Evolutionary conservation across 2,888 invertebrate genomes (phyloP), one percentile per base, ranked within the genome.

Genomic region (Drosophila paramelanica): DNA sequence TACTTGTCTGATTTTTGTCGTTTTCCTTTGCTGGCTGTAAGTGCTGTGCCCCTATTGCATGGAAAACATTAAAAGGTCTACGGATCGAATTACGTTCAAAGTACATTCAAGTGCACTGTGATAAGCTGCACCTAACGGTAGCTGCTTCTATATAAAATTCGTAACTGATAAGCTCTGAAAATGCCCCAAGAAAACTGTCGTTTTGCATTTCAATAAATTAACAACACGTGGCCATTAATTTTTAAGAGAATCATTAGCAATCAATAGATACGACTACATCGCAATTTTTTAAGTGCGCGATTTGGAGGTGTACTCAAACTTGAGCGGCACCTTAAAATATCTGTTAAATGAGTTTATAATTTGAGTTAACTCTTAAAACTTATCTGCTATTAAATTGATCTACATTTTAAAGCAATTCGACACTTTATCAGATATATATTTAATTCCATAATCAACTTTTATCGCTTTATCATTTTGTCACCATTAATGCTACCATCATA

Each of bases 41-140:
- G 43, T 70, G 56, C 86, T 81, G 80, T 31, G 51, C 67, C 53
- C 77, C 87, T 57, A 59, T 51, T 77, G 49, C 55, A 49, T 46
- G 87, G 60, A 65, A 81, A 82, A 64, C 49, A 47, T 56, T 68
- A 23, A 49, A 65, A 61, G 59, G 41, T 59, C 66, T 33, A 71
- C 56, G 56, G 51, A 61, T 64, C 31, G 45, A 53, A 62, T 33
- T 42, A 47, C 27, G 56, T 53, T 27, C 76, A 82, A 82, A 79
- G 66, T 82, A 55, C 67, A 45, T 17, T 3, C 41, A 49, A 65
- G 56, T 75, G 50, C 58, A 66, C 47, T 43, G 46, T 55, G 81
- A 71, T 70, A 70, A 42, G 49, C 36, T 23, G 13, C n/a, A 23
- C 8, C 11, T 8, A 23, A 58, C 49, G 20, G 52, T 52, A 53